phyloP scores from a whole-genome alignment of 2,797 vertebrate species.

The Picus viridis region DNA sequence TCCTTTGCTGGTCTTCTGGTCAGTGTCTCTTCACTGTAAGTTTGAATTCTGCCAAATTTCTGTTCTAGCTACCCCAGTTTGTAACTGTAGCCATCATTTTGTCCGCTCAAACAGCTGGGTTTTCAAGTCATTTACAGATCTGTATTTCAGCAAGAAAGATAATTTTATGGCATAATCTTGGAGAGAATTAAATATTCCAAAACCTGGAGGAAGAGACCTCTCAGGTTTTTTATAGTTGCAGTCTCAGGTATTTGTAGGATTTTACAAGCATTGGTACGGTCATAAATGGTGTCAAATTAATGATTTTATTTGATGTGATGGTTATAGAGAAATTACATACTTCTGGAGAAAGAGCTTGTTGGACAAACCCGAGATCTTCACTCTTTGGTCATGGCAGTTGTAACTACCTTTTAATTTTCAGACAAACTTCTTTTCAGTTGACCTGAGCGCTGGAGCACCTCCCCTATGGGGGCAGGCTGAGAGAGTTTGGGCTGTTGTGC shows the following conservation, averaged over 20 bases:
- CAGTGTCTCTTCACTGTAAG: neutral
- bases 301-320: neutral
- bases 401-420: slow-evolving; percentile 5
- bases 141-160: neutral
- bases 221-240: neutral
- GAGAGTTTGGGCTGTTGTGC: too few species aligned
- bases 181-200: slow-evolving; percentile 9
- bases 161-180: neutral
- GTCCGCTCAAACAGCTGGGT: neutral
- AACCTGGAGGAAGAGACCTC: neutral
- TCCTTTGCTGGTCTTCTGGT: neutral
- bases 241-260: neutral
- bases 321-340: neutral
- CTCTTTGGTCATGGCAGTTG: neutral
- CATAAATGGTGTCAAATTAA: slow-evolving; percentile 1
- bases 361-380: neutral
- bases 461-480: too few species aligned
- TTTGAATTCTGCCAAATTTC: neutral
- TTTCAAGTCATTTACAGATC: neutral
- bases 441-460: too few species aligned
- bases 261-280: neutral
- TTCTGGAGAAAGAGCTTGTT: neutral
- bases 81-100: neutral
- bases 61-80: neutral
- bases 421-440: neutral